phyloP scores from a whole-genome alignment of 2,888 invertebrate genomes.

The Mythimna ferrago region DNA sequence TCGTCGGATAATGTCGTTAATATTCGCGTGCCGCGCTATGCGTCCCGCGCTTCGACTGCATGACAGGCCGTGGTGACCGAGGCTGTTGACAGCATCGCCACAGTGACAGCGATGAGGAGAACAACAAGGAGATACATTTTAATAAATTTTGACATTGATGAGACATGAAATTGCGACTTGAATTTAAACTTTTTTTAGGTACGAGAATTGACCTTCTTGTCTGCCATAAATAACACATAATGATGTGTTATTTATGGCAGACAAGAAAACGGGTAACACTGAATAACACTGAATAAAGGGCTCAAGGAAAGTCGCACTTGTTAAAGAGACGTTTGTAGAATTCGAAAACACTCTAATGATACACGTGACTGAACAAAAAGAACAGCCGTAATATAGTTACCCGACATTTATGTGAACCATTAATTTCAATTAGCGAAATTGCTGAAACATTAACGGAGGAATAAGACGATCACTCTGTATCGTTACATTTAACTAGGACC shows the following conservation, averaged over 20 bases:
- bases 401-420: constrained; percentile 28
- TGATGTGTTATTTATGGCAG: no score
- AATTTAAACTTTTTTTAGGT: no score
- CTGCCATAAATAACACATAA: neutral
- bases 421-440: constrained; percentile 52
- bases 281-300: neutral
- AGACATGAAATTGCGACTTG: no score
- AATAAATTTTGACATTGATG: no score
- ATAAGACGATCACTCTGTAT: constrained; percentile 4
- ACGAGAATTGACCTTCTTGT: no score
- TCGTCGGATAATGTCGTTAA: no score
- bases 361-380: constrained; percentile 26
- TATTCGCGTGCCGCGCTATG: no score
- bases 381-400: constrained; percentile 13
- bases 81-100: no score
- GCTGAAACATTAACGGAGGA: constrained; percentile 10
- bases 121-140: no score
- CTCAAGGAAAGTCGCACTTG: constrained; percentile 1
- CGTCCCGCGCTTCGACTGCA: no score
- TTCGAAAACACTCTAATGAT: constrained; percentile 25
- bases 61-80: no score
- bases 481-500: neutral
- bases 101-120: no score
- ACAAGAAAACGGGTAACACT: neutral
- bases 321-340: constrained; percentile 1